Conservation (phyloP, 2,113 vertebrate species). For the Cyrtonyx montezumae region DNA sequence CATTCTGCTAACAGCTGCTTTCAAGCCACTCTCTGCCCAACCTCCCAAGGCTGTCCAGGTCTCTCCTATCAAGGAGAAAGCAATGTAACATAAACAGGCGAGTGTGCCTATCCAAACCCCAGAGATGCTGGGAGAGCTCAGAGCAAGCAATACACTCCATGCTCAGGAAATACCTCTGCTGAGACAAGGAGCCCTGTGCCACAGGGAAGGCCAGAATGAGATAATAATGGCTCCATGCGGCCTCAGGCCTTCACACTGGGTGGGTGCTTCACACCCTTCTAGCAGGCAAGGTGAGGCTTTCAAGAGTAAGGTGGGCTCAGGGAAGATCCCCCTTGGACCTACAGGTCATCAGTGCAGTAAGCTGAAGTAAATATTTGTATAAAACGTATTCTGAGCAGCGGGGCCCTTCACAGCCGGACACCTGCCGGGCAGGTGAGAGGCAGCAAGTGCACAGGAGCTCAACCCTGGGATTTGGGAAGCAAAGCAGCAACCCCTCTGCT, state of each 20-base stretch:
- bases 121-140: background rate
- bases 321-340: background rate
- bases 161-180: background rate
- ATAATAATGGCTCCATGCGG: background rate
- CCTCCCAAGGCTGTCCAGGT: no score
- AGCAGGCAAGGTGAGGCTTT: background rate
- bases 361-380: background rate
- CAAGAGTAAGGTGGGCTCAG: background rate
- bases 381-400: background rate
- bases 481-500: background rate
- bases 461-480: background rate
- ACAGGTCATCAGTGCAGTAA: background rate
- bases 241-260: background rate
- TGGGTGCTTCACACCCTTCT: background rate
- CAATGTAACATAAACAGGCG: rapidly evolving
- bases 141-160: background rate
- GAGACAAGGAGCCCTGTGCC: background rate
- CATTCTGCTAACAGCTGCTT: no score
- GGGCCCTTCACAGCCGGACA: background rate
- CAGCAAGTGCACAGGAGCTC: background rate
- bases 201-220: background rate
- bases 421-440: background rate
- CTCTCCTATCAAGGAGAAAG: background rate
- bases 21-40: no score
- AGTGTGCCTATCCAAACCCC: background rate